phyloP scores from a whole-genome alignment of 2,888 invertebrate species.

The Diaphora mendica region DNA sequence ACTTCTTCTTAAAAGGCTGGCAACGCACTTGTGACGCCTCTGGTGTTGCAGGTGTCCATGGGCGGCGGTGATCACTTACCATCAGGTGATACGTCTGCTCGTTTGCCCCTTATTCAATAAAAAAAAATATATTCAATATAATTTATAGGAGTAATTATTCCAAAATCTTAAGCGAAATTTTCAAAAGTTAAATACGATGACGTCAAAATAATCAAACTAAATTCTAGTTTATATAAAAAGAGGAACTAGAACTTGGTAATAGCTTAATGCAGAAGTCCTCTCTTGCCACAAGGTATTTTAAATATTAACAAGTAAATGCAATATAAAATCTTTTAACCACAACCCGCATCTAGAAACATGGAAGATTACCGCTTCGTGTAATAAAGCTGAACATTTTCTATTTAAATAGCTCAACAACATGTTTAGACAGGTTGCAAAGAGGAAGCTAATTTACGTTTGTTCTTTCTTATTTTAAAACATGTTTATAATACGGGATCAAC shows the following conservation, averaged over 20 bases:
- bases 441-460: background rate
- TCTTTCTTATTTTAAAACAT: background rate
- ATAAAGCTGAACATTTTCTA: slow-evolving; percentile 4
- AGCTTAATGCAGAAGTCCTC: background rate
- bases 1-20: too few relatives aligned
- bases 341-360: background rate
- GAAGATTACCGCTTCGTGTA: slow-evolving; percentile 10
- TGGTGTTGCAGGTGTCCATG: too few relatives aligned
- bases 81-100: too few relatives aligned
- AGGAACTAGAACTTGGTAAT: background rate
- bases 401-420: background rate
- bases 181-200: too few relatives aligned
- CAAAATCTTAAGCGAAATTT: too few relatives aligned
- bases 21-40: too few relatives aligned
- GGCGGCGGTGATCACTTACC: too few relatives aligned
- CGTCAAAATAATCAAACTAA: too few relatives aligned
- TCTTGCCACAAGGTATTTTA: background rate
- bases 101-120: too few relatives aligned
- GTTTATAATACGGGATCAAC: background rate
- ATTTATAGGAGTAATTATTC: too few relatives aligned
- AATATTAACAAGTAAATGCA: slow-evolving; percentile 4
- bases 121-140: too few relatives aligned
- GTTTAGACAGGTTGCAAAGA: slow-evolving; percentile 11
- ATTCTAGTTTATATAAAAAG: too few relatives aligned
- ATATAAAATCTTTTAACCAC: background rate